Evolutionary conservation across 1,140 invertebrate genomes (phyloP).

Genomic region (Venturia canescens): DNA sequence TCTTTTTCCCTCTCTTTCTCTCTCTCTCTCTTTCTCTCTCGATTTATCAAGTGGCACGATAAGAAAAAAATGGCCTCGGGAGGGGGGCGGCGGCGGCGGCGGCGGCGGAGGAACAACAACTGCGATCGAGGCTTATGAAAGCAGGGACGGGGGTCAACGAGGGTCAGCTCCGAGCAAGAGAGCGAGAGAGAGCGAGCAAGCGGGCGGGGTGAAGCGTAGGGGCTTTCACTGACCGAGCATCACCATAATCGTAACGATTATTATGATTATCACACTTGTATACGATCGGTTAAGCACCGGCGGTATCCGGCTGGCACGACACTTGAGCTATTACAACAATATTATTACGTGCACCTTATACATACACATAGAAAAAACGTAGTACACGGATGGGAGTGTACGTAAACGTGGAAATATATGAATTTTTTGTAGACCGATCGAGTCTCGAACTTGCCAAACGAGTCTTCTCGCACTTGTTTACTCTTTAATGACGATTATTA

Average conservation of each 20-base stretch:
- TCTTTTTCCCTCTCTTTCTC: slow-evolving; percentile 22
- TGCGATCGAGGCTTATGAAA: not conserved
- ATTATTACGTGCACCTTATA: slow-evolving; percentile 29
- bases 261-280: slow-evolving; percentile 40
- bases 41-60: not conserved
- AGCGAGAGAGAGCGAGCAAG: not conserved
- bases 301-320: slow-evolving; percentile 53
- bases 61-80: no score
- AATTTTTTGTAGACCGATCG: not conserved
- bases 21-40: slow-evolving; percentile 41
- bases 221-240: slow-evolving; percentile 66
- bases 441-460: slow-evolving; percentile 1
- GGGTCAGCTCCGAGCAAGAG: slow-evolving; percentile 53
- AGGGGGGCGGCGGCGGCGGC: no score
- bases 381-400: not conserved
- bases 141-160: slow-evolving; percentile 49
- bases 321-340: slow-evolving; percentile 34
- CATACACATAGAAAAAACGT: not conserved
- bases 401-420: not conserved
- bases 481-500: not conserved
- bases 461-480: not conserved
- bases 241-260: slow-evolving; percentile 33
- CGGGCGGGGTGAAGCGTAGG: no score
- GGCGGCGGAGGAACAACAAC: no score
- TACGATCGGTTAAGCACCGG: slow-evolving; percentile 55